Evolutionary conservation across 1,140 invertebrate species (phyloP).

Genomic region (Macrocentrus cingulum): DNA sequence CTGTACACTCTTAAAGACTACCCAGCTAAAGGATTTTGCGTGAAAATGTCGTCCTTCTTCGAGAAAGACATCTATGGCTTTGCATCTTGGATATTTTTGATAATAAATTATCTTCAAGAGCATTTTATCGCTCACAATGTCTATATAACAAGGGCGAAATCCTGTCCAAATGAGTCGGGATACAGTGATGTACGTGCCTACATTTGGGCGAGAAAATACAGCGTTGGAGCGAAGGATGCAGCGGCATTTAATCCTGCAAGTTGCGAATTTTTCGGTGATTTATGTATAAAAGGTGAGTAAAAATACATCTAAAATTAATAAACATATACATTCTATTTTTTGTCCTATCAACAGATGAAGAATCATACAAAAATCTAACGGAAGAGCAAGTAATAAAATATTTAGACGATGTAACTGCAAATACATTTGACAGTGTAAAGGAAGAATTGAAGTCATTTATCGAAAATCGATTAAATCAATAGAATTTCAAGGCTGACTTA

Average conservation of each 20-base stretch:
- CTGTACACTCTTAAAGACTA: constrained; percentile 60
- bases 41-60: constrained; percentile 57
- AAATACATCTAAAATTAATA: constrained; percentile 24
- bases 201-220: constrained; percentile 66
- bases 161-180: constrained; percentile 26
- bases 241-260: constrained; percentile 64
- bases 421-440: background rate
- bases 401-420: background rate
- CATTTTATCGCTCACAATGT: constrained; percentile 70
- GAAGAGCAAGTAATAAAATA: background rate
- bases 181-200: constrained; percentile 61
- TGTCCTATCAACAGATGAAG: constrained; percentile 49
- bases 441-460: too few species aligned
- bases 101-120: constrained; percentile 61
- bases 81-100: constrained; percentile 50
- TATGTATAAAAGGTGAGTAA: constrained; percentile 65
- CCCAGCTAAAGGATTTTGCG: constrained; percentile 67
- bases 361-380: constrained; percentile 52
- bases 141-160: constrained; percentile 64
- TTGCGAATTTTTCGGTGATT: constrained; percentile 71
- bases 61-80: constrained; percentile 45
- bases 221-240: constrained; percentile 59
- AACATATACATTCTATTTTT: constrained; percentile 3
- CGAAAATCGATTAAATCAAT: too few species aligned
- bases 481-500: too few species aligned